These are phyloP conservation scores for Pecten maximus DNA, from an alignment of 2,888 invertebrate species.

Conservation along the genomic window DNA sequence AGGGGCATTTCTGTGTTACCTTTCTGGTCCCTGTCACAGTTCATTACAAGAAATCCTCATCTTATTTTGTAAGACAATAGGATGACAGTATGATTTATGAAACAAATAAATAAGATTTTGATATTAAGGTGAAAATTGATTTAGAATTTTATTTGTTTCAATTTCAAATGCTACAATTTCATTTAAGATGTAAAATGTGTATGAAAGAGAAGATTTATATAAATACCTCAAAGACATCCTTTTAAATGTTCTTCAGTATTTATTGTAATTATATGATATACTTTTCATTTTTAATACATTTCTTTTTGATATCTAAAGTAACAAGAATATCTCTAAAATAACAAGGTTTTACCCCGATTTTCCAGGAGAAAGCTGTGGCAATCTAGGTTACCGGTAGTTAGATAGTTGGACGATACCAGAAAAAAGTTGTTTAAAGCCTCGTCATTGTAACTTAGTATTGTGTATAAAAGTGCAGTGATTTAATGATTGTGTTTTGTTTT, in stretches of 20 bases:
- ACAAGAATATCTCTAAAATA: background rate
- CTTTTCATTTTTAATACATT: background rate
- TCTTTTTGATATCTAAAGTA: conserved; percentile 10
- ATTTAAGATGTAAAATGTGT: background rate
- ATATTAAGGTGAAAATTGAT: background rate
- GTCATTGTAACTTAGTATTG: background rate
- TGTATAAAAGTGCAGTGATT: background rate
- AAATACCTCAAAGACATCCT: no score
- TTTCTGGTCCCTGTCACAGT: background rate
- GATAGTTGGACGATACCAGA: conserved; percentile 22
- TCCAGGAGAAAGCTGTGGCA: conserved; percentile 36
- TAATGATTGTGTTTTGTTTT: background rate
- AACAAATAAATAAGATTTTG: background rate
- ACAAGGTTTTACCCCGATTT: background rate
- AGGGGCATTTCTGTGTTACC: background rate
- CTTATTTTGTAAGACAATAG: background rate
- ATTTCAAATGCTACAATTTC: background rate
- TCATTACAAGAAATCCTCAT: background rate
- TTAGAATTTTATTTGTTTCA: background rate
- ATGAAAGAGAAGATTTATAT: background rate
- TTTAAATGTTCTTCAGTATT: no score
- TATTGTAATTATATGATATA: no score
- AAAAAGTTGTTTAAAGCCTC: background rate
- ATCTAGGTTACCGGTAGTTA: conserved; percentile 32
- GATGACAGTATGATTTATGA: background rate